Base-by-base conservation (phyloP, 1,140 invertebrate species). In the Pogonomyrmex californicus region DNA sequence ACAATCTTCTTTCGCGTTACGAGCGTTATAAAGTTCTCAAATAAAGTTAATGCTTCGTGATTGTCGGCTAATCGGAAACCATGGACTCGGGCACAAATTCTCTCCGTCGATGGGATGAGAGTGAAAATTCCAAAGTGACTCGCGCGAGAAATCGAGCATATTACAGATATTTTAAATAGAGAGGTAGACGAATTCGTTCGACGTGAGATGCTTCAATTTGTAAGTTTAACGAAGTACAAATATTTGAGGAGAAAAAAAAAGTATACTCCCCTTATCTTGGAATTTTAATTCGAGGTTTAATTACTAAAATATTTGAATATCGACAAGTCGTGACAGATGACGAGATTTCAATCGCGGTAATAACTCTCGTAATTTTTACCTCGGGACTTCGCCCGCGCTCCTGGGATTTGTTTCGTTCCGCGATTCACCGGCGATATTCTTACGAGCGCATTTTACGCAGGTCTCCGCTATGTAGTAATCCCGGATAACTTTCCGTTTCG, bases 401-500 rank as follows among this genome's bases (percentile, higher is more conserved):
- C 14, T 17, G 49, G 12, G 33, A 14, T 47, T 71, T 60, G 36
- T n/a, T 23, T 30, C 10, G 10, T 70, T 47, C 12, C 23, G 38
- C 9, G n/a, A 14, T 47, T 73, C 66, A 30, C 30, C 14, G 38
- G 51, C n/a, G 6, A 70, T 23, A 23, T 30, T 17, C 17, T 83
- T 73, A 60, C 54, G 17, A 73, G n/a, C 33, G 17, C 56, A 54
- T 83, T 83, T 83, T 83, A 83, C 12, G 79, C 79, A 36, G 66
- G 17, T 23, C 23, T 23, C 54, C 30, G 41, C 33, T 83, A 9
- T 38, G 60, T 78, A 47, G 44, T 86, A 86, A 86, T 86, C 66
- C 44, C n/a, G 47, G 66, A 86, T 82, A 86, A 82, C 65, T 70
- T 86, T 82, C 65, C 63, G 77, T 86, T 86, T 82, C 77, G 56